A percentile compares a stretch with the other conserved stretches of the same genome.
Conservation (phyloP, 2,888 invertebrate genomes). For the Lucinisca nassula region DNA sequence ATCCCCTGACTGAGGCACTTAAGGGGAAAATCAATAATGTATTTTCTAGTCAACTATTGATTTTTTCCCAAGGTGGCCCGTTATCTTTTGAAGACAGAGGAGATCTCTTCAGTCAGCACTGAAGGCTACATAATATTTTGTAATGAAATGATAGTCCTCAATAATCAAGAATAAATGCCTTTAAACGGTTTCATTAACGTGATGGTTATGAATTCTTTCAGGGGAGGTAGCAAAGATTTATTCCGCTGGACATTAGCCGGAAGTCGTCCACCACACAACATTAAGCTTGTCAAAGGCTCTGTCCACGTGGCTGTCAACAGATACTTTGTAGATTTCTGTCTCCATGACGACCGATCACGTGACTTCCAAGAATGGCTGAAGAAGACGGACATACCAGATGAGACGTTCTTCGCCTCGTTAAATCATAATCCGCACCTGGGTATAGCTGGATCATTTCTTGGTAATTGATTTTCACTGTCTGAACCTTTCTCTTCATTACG, state of each 20-base stretch:
- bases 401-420: conserved; percentile 81
- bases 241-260: conserved; percentile 53
- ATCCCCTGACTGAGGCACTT: no score
- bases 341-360: conserved; percentile 66
- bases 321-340: conserved; percentile 77
- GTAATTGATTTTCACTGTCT: no score
- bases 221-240: conserved; percentile 45
- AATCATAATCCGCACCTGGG: conserved; percentile 79
- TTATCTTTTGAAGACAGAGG: no score
- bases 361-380: conserved; percentile 79
- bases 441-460: conserved; percentile 78
- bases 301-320: conserved; percentile 79
- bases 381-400: conserved; percentile 79
- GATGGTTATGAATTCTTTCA: conserved; percentile 11
- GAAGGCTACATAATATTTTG: no score
- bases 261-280: conserved; percentile 56
- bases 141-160: no score
- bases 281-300: conserved; percentile 77
- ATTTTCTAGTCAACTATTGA: no score
- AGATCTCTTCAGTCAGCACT: no score
- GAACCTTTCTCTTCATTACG: no score
- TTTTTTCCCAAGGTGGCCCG: no score
- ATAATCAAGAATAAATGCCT: no score
- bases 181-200: no score
- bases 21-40: no score